Conservation (phyloP, 1,140 invertebrate genomes). For the Aphaenogaster ashmeadi region DNA sequence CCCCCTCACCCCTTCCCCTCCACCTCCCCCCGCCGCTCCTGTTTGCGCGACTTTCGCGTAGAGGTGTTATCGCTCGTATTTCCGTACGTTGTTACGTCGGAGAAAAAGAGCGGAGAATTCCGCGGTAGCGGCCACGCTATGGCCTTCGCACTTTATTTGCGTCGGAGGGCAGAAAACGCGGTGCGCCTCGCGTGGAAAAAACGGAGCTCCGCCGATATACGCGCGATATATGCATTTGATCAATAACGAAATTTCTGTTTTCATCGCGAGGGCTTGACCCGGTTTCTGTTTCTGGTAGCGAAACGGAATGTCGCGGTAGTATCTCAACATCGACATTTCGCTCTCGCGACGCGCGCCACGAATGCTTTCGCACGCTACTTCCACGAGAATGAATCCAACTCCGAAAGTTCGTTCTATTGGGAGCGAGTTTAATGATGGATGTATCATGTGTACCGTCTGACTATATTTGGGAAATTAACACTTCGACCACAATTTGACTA, state of each 20-base stretch:
- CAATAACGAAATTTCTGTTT: slow-evolving; percentile 70
- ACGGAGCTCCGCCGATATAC: not conserved
- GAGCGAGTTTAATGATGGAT: not conserved
- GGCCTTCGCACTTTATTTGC: not conserved
- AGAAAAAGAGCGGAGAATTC: not conserved
- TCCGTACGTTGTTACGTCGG: too few species aligned
- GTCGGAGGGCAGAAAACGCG: not conserved
- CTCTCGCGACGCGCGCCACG: not conserved
- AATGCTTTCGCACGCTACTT: not conserved
- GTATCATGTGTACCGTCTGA: not conserved
- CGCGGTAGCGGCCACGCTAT: too few species aligned
- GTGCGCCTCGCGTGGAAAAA: not conserved
- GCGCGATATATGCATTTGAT: slow-evolving; percentile 54
- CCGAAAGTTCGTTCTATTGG: not conserved
- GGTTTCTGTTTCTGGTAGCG: not conserved
- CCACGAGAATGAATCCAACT: not conserved
- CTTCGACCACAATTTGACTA: too few species aligned
- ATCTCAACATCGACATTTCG: slow-evolving; percentile 30
- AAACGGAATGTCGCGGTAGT: not conserved
- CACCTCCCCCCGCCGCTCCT: too few species aligned
- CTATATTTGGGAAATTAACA: slow-evolving; percentile 7
- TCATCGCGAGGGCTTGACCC: slow-evolving; percentile 48
- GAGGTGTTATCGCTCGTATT: too few species aligned
- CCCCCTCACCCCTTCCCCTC: too few species aligned
- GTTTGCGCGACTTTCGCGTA: too few species aligned